Percentiles rank a stretch among this genome's conserved stretches.
Conservation (phyloP, 2,797 vertebrate genomes). For the Rhincodon typus region DNA sequence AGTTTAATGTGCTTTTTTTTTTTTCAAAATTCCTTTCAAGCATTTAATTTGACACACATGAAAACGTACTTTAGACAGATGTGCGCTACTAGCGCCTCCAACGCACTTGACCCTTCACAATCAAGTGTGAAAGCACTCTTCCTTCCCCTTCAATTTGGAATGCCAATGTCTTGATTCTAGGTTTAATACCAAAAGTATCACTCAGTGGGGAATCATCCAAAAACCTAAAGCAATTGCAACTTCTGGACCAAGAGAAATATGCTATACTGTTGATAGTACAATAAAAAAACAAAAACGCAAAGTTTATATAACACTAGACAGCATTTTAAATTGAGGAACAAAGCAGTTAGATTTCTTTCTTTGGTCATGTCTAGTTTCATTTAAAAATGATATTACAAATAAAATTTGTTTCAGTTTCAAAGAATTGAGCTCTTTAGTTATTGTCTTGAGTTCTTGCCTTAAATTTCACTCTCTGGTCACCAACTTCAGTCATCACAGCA, state of each 20-base stretch:
- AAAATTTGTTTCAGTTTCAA: background rate
- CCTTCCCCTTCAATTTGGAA: background rate
- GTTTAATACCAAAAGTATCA: background rate
- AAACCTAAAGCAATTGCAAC: background rate
- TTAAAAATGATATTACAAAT: background rate
- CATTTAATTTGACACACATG: background rate
- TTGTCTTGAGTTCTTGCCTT: background rate
- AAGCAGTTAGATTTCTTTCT: background rate
- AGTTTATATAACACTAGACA: background rate
- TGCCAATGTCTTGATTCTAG: background rate
- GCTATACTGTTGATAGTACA: background rate
- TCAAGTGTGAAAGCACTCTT: background rate
- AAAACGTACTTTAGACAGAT: background rate
- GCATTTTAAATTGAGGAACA: background rate
- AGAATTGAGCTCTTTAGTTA: background rate
- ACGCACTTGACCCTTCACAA: background rate
- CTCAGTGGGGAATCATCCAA: background rate
- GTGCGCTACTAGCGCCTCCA: background rate
- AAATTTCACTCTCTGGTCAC: background rate
- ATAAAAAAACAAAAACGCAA: background rate
- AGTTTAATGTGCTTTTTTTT: slow-evolving; percentile 1
- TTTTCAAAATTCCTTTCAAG: background rate
- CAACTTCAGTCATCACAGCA: background rate
- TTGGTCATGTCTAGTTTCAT: background rate
- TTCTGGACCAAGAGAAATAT: background rate